Evolutionary conservation across 2,113 vertebrate genomes (phyloP).

Genomic region (Nyctibius bracteatus): DNA sequence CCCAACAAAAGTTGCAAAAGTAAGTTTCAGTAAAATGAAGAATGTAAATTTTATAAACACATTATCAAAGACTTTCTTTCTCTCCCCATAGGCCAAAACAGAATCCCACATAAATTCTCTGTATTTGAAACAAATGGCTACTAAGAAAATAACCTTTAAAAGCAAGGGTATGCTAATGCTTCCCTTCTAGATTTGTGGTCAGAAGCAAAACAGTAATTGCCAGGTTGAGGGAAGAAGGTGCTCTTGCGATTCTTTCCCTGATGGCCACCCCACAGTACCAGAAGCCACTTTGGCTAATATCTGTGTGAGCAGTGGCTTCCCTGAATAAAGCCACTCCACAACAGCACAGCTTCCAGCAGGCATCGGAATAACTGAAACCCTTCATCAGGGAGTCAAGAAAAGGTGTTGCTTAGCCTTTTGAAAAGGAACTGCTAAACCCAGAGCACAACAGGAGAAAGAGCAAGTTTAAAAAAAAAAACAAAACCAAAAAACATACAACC

Average conservation of each 20-base stretch:
- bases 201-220: not conserved
- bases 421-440: not conserved
- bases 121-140: not conserved
- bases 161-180: not conserved
- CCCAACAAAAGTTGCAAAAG: not conserved
- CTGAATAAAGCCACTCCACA: not conserved
- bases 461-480: not conserved
- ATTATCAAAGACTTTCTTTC: not conserved
- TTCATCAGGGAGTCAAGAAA: not conserved
- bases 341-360: not conserved
- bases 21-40: not conserved
- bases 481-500: not conserved
- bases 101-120: not conserved
- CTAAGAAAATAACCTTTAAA: not conserved
- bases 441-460: not conserved
- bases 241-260: accelerated
- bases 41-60: not conserved
- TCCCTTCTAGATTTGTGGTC: not conserved
- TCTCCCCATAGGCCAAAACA: not conserved
- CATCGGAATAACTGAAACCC: not conserved
- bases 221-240: not conserved
- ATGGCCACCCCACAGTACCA: not conserved
- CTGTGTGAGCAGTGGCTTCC: not conserved
- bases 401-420: not conserved
- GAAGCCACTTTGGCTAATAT: not conserved